phyloP scores from a whole-genome alignment of 2,797 vertebrate species.

The Danio aesculapii region DNA sequence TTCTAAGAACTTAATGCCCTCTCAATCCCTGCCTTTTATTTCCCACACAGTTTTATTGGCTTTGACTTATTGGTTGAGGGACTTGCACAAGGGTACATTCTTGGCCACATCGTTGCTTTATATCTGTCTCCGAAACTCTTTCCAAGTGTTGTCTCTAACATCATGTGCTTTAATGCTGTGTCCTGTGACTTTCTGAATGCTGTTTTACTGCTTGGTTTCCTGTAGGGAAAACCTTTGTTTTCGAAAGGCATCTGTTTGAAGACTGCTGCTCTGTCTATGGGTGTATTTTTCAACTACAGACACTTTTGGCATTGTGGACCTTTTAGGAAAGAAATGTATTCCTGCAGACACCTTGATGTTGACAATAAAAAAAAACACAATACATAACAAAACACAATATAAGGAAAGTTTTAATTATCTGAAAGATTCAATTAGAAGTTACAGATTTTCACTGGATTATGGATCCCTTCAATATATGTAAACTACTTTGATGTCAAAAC shows the following conservation, averaged over 20 bases:
- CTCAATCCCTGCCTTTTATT: constrained; percentile 45
- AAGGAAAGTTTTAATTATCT: no score
- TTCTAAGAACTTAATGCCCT: constrained; percentile 36
- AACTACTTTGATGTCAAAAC: no score
- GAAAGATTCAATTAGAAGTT: no score
- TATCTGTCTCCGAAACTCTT: constrained; percentile 28
- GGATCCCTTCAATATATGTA: no score
- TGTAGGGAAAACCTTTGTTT: constrained; percentile 1
- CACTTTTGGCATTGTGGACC: neutral
- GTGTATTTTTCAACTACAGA: neutral
- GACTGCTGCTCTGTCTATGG: neutral
- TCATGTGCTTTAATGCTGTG: neutral
- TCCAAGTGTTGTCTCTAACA: constrained; percentile 1
- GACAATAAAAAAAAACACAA: no score
- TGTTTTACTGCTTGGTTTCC: constrained; percentile 1
- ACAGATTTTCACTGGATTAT: no score
- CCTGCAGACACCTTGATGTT: no score
- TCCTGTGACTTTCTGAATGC: constrained; percentile 4
- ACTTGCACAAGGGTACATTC: constrained; percentile 74
- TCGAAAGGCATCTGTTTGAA: neutral
- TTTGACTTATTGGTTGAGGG: constrained; percentile 52
- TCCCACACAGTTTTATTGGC: constrained; percentile 45
- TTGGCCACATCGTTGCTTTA: constrained; percentile 62
- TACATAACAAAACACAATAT: no score
- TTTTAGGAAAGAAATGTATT: neutral